phyloP scores from a whole-genome alignment of 2,888 invertebrate genomes.

The Allygus modestus region DNA sequence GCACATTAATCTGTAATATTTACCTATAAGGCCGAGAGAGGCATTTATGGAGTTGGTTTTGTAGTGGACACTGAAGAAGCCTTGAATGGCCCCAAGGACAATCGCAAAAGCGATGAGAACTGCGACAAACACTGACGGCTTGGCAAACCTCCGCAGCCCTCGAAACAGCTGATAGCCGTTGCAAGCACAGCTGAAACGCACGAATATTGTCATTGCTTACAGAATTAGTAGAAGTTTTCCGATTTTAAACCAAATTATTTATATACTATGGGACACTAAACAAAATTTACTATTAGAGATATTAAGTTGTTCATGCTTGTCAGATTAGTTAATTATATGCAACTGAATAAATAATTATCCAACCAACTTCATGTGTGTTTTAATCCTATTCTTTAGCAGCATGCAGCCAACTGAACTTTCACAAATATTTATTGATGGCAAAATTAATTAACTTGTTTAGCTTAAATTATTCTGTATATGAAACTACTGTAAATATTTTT shows the following conservation, averaged over 20 bases:
- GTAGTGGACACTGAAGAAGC: constrained; percentile 59
- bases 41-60: constrained; percentile 53
- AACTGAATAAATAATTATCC: no score
- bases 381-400: no score
- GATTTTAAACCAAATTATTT: neutral
- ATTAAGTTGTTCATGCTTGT: no score
- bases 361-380: no score
- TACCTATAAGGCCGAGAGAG: constrained; percentile 52
- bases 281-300: no score
- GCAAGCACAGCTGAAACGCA: constrained; percentile 55
- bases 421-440: no score
- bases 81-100: constrained; percentile 53
- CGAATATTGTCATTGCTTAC: neutral
- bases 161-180: constrained; percentile 58
- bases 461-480: no score
- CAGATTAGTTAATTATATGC: no score
- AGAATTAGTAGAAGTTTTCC: neutral
- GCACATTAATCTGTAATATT: neutral
- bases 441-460: no score
- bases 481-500: no score
- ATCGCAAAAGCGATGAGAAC: constrained; percentile 56
- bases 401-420: no score
- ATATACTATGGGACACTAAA: no score
- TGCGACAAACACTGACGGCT: constrained; percentile 57
- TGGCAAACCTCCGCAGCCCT: constrained; percentile 60